Evolutionary conservation across 2,888 invertebrate species (phyloP), one percentile per base, ranked within the genome.

Genomic region (Nezara viridula): DNA sequence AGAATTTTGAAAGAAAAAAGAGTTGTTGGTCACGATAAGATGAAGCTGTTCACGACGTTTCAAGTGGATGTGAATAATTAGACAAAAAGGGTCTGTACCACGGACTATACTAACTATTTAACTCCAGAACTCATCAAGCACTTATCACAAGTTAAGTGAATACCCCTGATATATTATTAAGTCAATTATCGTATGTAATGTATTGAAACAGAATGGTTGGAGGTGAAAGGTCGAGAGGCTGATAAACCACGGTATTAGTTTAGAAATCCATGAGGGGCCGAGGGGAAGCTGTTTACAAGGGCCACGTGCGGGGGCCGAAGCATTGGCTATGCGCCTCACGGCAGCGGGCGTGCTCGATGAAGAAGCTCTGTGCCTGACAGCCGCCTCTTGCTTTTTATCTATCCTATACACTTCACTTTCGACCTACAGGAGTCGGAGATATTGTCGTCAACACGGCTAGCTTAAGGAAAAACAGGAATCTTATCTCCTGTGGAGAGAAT

Each of bases 371-470:
- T n/a, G 81, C 24, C 81, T 81, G 44, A 44, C 81, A 81, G 44
- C 37, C 81, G 44, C 1, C 81, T 81, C 81, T 81, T 44, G 81
- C 44, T 81, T 81, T 81, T 81, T 81, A 81, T 40, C 81, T 73
- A 37, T 81, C 81, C 81, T n/a, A 40, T 81, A 81, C 44, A 40
- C 81, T 44, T 81, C 81, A 44, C 81, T 44, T 81, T 81, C 81
- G 44, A 81, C 44, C 9, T n/a, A 1, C 24, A 81, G 44, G 7
- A 19, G 24, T 19, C 19, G 16, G 32, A 16, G 14, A 73, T 73
- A 73, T 73, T 37, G 66, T 66, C 66, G 66, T 66, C 66, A 14
- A 37, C 66, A 73, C 32, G 66, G 32, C 9, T 7, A 19, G 32
- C 32, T 73, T 37, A 32, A 73, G 19, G 66, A 19, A 73, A 73